A percentile compares a stretch with the other conserved stretches of the same genome.
phyloP scores from a whole-genome alignment of 2,888 invertebrate genomes.

The Leucoma salicis region DNA sequence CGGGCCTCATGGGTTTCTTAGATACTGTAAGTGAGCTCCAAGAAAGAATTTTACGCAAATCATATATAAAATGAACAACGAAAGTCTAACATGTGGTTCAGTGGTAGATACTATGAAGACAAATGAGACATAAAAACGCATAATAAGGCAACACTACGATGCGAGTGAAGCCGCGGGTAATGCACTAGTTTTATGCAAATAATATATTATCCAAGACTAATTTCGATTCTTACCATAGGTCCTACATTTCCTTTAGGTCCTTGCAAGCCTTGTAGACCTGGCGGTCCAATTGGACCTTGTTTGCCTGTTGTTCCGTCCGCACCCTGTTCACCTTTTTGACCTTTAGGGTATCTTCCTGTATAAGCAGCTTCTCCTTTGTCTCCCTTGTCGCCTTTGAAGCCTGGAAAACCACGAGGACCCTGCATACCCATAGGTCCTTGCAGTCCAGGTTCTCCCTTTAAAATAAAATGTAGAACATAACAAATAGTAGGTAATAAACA shows the following conservation, averaged over 20 bases:
- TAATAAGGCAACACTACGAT: too few relatives aligned
- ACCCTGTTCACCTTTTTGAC: constrained; percentile 94
- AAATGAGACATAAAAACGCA: too few relatives aligned
- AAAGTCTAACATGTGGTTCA: too few relatives aligned
- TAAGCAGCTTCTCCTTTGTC: constrained; percentile 91
- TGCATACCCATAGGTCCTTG: constrained; percentile 86
- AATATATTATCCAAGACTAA: too few relatives aligned
- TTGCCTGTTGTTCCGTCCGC: constrained; percentile 86
- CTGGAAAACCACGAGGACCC: constrained; percentile 90
- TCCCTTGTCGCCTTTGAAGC: constrained; percentile 85
- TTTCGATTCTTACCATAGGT: constrained; percentile 63
- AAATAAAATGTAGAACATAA: constrained; percentile 1
- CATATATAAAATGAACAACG: too few relatives aligned
- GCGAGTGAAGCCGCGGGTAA: too few relatives aligned
- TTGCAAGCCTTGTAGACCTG: constrained; percentile 81
- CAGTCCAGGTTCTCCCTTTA: constrained; percentile 88
- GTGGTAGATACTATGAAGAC: too few relatives aligned
- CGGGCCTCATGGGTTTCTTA: too few relatives aligned
- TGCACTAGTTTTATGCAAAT: too few relatives aligned
- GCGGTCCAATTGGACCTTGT: constrained; percentile 84
- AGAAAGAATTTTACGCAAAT: too few relatives aligned
- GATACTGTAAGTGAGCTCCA: too few relatives aligned
- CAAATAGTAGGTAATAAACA: background rate
- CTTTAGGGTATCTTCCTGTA: constrained; percentile 86
- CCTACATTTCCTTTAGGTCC: constrained; percentile 85